A percentile compares a stretch with the other conserved stretches of the same genome.
Conservation (phyloP, 2,888 invertebrate genomes). For the Pristionchus arcanus region DNA sequence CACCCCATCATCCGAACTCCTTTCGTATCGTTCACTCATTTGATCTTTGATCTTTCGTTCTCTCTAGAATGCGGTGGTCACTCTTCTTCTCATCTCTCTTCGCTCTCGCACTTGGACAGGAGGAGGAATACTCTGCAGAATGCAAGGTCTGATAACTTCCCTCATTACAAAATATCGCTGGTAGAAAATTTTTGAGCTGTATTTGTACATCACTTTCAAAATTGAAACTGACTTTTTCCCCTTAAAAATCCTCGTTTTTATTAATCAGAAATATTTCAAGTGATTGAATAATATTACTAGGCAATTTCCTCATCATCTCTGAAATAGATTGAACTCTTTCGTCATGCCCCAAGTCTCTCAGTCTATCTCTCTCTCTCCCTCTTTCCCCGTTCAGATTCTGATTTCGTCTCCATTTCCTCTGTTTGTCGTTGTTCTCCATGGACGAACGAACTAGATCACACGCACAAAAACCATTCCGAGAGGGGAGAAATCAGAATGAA, state of each 20-base stretch:
- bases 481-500: background rate
- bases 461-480: background rate
- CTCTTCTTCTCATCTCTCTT: constrained; percentile 10
- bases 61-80: constrained; percentile 39
- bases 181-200: too few relatives aligned
- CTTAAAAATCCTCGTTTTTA: background rate
- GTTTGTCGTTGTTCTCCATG: constrained; percentile 10
- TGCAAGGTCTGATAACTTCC: constrained; percentile 1
- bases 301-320: too few relatives aligned
- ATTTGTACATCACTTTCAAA: background rate
- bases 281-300: background rate
- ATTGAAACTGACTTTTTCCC: background rate
- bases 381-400: constrained; percentile 36
- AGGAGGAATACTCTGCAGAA: constrained; percentile 45
- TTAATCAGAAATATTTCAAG: background rate
- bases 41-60: constrained; percentile 51
- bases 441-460: background rate
- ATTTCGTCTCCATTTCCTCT: constrained; percentile 42
- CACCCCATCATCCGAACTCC: background rate
- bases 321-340: background rate
- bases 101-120: constrained; percentile 1
- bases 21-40: background rate
- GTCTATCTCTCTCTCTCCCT: background rate
- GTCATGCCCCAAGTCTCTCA: too few relatives aligned
- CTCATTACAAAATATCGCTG: too few relatives aligned